Conservation (phyloP, 2,888 invertebrate species). For the Vesta saturnalis region DNA sequence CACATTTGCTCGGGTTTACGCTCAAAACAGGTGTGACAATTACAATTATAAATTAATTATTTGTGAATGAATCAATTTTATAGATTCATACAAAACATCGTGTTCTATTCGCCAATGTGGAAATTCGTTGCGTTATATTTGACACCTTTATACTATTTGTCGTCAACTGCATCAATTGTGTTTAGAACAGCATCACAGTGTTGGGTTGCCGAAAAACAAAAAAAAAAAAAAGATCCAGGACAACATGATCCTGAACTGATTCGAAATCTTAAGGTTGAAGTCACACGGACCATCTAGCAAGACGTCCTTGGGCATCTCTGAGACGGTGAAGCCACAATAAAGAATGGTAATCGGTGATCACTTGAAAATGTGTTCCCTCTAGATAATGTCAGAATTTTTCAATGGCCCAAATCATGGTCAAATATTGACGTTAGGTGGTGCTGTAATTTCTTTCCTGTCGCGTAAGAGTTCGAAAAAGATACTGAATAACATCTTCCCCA, state of each 20-base stretch:
- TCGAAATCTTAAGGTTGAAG: constrained; percentile 37
- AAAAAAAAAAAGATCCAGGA: too few relatives aligned
- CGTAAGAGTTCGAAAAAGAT: constrained; percentile 44
- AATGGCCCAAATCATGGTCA: constrained; percentile 41
- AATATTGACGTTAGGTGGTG: constrained; percentile 44
- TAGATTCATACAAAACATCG: too few relatives aligned
- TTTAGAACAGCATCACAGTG: neutral
- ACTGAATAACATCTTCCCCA: constrained; percentile 46
- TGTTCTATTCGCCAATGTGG: too few relatives aligned
- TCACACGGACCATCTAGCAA: constrained; percentile 33
- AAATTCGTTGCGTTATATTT: too few relatives aligned
- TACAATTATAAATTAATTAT: neutral
- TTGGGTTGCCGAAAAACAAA: too few relatives aligned
- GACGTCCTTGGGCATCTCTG: constrained; percentile 13
- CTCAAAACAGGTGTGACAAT: neutral
- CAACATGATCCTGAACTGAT: constrained; percentile 1
- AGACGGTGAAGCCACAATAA: constrained; percentile 28
- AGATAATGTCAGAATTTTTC: too few relatives aligned
- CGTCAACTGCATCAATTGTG: too few relatives aligned
- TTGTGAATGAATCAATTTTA: neutral
- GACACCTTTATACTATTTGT: too few relatives aligned
- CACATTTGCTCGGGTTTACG: neutral
- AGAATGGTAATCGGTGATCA: constrained; percentile 20
- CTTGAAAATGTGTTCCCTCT: too few relatives aligned
- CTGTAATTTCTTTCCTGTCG: constrained; percentile 45